Evolutionary conservation across 1,140 invertebrate genomes (phyloP).

Genomic region (Mactra quadrangularis): DNA sequence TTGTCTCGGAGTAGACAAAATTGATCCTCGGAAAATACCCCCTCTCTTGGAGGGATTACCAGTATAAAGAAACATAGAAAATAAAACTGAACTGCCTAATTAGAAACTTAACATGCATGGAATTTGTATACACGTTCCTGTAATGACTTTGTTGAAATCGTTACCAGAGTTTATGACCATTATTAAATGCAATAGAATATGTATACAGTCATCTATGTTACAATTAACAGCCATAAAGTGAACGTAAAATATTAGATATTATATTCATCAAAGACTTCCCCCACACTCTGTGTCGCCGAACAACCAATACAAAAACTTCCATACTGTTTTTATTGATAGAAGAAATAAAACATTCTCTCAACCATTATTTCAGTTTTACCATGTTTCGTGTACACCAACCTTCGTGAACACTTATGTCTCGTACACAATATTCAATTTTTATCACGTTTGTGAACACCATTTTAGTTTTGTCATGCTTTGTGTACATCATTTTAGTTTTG

Average conservation of each 20-base stretch:
- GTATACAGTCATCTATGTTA: conserved; percentile 25
- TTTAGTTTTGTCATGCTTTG: too few species aligned
- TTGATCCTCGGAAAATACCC: conserved; percentile 40
- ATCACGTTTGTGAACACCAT: too few species aligned
- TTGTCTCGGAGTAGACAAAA: conserved; percentile 53
- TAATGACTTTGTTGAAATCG: conserved; percentile 42
- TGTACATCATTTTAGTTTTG: too few species aligned
- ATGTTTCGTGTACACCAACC: too few species aligned
- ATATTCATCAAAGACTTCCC: conserved; percentile 43
- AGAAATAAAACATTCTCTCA: neutral
- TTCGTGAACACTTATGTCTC: too few species aligned
- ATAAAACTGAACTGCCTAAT: conserved; percentile 61
- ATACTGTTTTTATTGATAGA: conserved; percentile 37
- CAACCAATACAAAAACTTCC: conserved; percentile 10
- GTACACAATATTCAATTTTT: too few species aligned
- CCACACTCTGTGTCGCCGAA: conserved; percentile 30
- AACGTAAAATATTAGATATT: conserved; percentile 54
- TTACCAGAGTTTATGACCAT: conserved; percentile 45
- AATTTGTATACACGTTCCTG: conserved; percentile 51
- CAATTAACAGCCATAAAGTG: conserved; percentile 56
- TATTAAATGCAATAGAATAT: conserved; percentile 56
- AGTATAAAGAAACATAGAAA: conserved; percentile 52
- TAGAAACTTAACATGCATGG: conserved; percentile 60
- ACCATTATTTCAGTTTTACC: too few species aligned
- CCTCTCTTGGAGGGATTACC: conserved; percentile 56